These are phyloP conservation scores for Diadema setosum DNA, from an alignment of 35 echinoderm and acorn worm genomes.

Conservation along the genomic window DNA sequence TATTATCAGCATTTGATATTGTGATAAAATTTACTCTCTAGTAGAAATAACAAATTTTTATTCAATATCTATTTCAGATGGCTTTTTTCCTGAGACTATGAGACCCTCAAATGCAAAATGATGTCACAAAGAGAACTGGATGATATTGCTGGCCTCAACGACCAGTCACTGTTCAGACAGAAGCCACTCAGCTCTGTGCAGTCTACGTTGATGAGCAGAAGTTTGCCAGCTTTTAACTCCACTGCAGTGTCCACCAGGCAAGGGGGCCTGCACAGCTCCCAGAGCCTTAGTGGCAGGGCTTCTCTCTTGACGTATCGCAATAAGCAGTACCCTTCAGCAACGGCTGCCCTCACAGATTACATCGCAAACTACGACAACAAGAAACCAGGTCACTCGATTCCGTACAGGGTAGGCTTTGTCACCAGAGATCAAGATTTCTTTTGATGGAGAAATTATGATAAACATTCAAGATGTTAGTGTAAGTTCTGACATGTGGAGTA, in stretches of 20 bases:
- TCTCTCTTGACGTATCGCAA: conserved; percentile 45
- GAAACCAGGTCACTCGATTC: background rate
- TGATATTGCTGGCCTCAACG: no score
- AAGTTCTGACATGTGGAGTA: no score
- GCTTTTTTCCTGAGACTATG: no score
- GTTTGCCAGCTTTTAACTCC: background rate
- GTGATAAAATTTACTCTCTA: no score
- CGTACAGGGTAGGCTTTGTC: background rate
- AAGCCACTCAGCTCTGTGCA: background rate
- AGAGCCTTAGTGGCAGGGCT: conserved; percentile 44
- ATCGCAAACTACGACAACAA: conserved; percentile 48
- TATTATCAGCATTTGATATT: no score
- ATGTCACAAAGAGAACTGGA: no score
- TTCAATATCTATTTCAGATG: no score
- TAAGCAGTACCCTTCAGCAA: conserved; percentile 54
- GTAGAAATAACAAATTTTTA: no score
- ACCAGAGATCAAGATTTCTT: background rate
- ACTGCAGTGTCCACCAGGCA: background rate
- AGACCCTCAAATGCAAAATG: no score
- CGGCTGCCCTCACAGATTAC: conserved; percentile 55
- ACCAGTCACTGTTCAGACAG: no score
- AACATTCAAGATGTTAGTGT: no score
- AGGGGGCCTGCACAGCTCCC: conserved; percentile 35
- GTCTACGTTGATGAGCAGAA: background rate
- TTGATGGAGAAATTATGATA: no score